Evolutionary conservation across 2,797 vertebrate species (phyloP), one percentile per base, ranked within the genome.

Genomic region (Scomberomorus guttatus): DNA sequence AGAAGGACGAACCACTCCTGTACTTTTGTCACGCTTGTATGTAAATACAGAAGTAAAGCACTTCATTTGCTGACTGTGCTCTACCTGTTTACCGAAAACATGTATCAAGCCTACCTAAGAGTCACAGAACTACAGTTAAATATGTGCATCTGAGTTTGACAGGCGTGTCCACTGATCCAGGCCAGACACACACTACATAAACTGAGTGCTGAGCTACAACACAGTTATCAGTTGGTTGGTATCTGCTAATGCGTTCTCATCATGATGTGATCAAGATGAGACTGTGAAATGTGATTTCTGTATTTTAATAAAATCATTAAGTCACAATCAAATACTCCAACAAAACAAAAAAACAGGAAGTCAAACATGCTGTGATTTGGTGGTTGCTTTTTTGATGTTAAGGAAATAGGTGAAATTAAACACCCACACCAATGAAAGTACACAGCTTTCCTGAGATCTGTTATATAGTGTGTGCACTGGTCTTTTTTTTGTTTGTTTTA

Each of bases 401-500:
- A 63, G 13, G 55, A 25, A 4, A 25, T 56, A 29, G 1, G 18
- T 59, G 24, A 54, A 70, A 66, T 46, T 5, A 32, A 39, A 51
- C 8, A 57, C n/a, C 73, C 6, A 12, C 29, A 32, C 7, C 0
- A 18, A 68, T 22, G 27, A 70, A 11, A 61, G 62, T 5, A 64
- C 14, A 17, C 5, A 8, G 25, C 50, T 77, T 62, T 50, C 13
- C 12, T 56, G 34, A 62, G 42, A 57, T 64, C 51, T 70, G 20
- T 56, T 68, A 12, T 68, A 11, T 1, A 39, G 34, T 58, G 50
- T 72, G 59, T 71, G 50, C 56, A 51, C 44, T 34, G 44, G 54
- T 7, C 0, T 12, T 64, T 50, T 64, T 50, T 80, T 46, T 81
- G 75, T 79, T 87, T 82, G 82, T 80, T 84, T 75, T 73, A 83